These are phyloP conservation scores for Iguana delicatissima DNA, from an alignment of 2,797 vertebrate genomes.

Conservation along the genomic window DNA sequence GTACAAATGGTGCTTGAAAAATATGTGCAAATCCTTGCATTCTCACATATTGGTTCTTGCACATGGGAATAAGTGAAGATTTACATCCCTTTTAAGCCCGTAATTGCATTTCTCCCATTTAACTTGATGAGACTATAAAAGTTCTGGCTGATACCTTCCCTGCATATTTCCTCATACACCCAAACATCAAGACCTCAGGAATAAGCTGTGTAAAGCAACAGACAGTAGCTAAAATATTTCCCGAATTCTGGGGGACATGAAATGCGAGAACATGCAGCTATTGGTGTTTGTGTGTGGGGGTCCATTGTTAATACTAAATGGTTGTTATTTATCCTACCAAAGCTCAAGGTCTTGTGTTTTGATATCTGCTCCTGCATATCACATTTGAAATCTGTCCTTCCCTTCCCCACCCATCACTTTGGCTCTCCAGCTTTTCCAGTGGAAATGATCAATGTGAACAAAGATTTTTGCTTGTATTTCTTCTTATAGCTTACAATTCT, in stretches of 20 bases:
- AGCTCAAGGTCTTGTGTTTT: slow-evolving; percentile 31
- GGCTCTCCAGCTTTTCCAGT: slow-evolving; percentile 24
- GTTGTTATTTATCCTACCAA: slow-evolving; percentile 10
- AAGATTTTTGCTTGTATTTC: not conserved
- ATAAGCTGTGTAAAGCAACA: slow-evolving; percentile 28
- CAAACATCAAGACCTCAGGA: slow-evolving; percentile 11
- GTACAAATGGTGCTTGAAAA: too few relatives aligned
- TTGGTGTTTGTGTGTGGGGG: too few relatives aligned
- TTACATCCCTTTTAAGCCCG: not conserved
- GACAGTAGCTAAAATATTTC: not conserved
- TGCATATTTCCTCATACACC: not conserved
- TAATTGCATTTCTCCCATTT: not conserved
- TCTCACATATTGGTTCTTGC: too few relatives aligned
- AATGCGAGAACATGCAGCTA: not conserved
- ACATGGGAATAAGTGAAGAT: too few relatives aligned
- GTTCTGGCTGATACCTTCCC: not conserved
- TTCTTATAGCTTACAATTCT: slow-evolving; percentile 51
- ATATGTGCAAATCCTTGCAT: too few relatives aligned
- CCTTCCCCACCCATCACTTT: not conserved
- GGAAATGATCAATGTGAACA: not conserved
- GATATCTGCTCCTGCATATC: not conserved
- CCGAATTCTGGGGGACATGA: not conserved
- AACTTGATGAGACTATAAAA: not conserved
- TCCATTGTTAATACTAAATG: not conserved
- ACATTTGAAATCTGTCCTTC: slow-evolving; percentile 23